A percentile compares a stretch with the other conserved stretches of the same genome.
These are phyloP conservation scores for Ptychadena robeensis DNA, from an alignment of 2,797 vertebrate genomes.

Conservation along the genomic window DNA sequence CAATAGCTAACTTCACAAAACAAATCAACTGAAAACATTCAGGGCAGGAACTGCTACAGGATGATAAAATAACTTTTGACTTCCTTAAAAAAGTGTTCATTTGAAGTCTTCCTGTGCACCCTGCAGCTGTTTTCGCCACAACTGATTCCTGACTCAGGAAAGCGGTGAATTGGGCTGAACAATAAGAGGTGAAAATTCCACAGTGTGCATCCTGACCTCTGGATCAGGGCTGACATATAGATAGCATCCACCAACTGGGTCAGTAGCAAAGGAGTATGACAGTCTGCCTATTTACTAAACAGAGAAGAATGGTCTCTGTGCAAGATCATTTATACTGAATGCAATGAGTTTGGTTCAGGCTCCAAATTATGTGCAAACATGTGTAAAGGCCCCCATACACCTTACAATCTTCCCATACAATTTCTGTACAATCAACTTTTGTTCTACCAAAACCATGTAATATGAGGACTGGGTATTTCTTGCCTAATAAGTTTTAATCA, in stretches of 20 bases:
- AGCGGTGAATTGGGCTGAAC: neutral
- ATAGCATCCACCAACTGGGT: neutral
- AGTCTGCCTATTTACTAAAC: no score
- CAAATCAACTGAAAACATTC: neutral
- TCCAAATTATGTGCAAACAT: no score
- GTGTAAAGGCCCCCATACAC: no score
- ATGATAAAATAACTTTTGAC: neutral
- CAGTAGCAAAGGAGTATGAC: neutral
- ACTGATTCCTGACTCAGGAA: conserved; percentile 17
- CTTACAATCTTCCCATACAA: no score
- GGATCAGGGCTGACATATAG: neutral
- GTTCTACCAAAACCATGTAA: no score
- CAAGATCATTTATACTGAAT: no score
- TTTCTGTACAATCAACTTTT: no score
- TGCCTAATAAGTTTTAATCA: no score
- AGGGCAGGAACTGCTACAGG: neutral
- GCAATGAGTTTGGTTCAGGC: no score
- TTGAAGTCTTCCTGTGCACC: conserved; percentile 1
- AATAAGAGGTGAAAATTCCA: neutral
- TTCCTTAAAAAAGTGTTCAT: neutral
- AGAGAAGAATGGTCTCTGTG: no score
- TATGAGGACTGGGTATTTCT: no score
- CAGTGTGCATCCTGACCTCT: conserved; percentile 26
- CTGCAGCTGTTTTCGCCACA: neutral
- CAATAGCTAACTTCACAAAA: neutral